These are phyloP conservation scores for Sarcophaga rosellei DNA, from an alignment of 2,888 invertebrate genomes.

Conservation along the genomic window DNA sequence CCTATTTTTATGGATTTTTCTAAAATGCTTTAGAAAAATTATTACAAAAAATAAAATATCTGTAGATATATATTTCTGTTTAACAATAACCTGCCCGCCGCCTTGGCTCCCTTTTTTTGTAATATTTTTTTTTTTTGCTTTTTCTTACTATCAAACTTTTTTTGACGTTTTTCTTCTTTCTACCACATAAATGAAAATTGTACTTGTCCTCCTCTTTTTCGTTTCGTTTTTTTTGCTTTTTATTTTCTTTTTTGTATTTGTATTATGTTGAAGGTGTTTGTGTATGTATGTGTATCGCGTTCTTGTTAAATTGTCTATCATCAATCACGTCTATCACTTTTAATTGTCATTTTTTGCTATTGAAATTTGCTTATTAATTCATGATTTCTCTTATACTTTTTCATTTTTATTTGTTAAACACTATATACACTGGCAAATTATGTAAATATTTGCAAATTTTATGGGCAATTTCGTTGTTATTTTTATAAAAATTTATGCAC, in stretches of 20 bases:
- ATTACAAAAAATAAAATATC: slow-evolving; percentile 39
- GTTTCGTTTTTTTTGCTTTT: slow-evolving; percentile 52
- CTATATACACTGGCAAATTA: slow-evolving; percentile 69
- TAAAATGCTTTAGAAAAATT: slow-evolving; percentile 18
- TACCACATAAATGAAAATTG: slow-evolving; percentile 60
- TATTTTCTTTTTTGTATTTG: slow-evolving; percentile 50
- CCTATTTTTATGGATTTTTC: slow-evolving; percentile 39
- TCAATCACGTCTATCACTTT: slow-evolving; percentile 66
- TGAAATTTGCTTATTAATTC: slow-evolving; percentile 58
- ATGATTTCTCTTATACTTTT: slow-evolving; percentile 61
- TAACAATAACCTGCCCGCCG: slow-evolving; percentile 64
- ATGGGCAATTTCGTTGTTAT: slow-evolving; percentile 66
- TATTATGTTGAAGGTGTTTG: slow-evolving; percentile 66
- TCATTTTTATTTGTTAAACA: slow-evolving; percentile 58
- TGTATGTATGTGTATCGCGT: slow-evolving; percentile 69
- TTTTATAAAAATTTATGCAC: slow-evolving; percentile 63
- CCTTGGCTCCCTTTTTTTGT: slow-evolving; percentile 57
- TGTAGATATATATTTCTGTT: slow-evolving; percentile 28
- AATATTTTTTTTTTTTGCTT: slow-evolving; percentile 35
- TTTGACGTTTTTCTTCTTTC: slow-evolving; percentile 65
- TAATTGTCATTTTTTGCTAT: slow-evolving; percentile 65
- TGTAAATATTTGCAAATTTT: slow-evolving; percentile 57
- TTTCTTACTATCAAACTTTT: slow-evolving; percentile 58
- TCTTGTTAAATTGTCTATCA: slow-evolving; percentile 68
- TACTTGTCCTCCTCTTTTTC: slow-evolving; percentile 65